Conservation (phyloP, 92 coral and sea anemone genomes). For the Phenganax stokvisi region DNA sequence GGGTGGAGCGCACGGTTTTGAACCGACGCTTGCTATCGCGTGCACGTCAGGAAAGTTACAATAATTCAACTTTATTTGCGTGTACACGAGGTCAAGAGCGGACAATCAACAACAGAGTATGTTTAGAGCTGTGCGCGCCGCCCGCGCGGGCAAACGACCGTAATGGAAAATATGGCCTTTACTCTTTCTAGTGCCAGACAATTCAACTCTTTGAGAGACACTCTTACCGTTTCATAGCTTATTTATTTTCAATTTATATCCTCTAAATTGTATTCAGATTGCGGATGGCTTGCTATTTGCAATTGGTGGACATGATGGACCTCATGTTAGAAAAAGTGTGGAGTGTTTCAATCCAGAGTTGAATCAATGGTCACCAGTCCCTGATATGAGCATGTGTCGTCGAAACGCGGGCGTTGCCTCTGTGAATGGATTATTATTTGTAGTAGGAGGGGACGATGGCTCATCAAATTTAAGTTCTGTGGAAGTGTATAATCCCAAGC, state of each 20-base stretch:
- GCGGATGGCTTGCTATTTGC: slow-evolving; percentile 90
- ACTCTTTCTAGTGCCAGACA: neutral
- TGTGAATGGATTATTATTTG: slow-evolving; percentile 86
- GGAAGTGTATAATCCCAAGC: slow-evolving; percentile 92
- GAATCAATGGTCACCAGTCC: slow-evolving; percentile 78
- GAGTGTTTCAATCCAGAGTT: slow-evolving; percentile 83
- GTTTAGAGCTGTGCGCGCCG: too few relatives aligned
- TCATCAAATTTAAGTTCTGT: slow-evolving; percentile 91
- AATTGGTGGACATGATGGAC: slow-evolving; percentile 99
- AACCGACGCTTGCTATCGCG: neutral
- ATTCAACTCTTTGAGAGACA: neutral
- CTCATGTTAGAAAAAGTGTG: slow-evolving; percentile 96
- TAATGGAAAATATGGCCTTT: neutral
- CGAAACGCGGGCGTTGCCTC: slow-evolving; percentile 99
- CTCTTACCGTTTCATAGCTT: neutral
- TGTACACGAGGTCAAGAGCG: too few relatives aligned
- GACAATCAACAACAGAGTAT: too few relatives aligned
- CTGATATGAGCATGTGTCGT: slow-evolving; percentile 99
- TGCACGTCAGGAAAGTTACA: too few relatives aligned
- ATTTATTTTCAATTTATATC: neutral
- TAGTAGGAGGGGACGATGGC: slow-evolving; percentile 98
- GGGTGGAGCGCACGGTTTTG: too few relatives aligned
- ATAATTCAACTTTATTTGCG: too few relatives aligned
- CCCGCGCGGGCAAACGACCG: too few relatives aligned
- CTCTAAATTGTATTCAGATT: slow-evolving; percentile 13